Conservation (phyloP, 1,140 invertebrate genomes). For the Drosophila rhopaloa region DNA sequence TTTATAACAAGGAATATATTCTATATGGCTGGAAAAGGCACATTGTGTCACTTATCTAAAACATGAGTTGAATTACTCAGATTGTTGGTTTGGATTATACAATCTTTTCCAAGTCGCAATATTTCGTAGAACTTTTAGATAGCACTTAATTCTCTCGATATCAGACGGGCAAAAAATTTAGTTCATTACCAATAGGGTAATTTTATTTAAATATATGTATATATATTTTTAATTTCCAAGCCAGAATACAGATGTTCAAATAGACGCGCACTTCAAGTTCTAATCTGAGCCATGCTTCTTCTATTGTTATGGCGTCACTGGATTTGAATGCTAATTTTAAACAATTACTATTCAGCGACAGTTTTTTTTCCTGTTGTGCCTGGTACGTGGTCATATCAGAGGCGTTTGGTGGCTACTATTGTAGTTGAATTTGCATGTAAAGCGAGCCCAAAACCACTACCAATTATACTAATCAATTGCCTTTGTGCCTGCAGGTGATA, state of each 20-base stretch:
- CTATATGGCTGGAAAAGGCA: too few relatives aligned
- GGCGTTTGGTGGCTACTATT: slow-evolving; percentile 17
- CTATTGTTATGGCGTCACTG: slow-evolving; percentile 41
- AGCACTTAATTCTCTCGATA: not conserved
- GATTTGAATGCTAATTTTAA: slow-evolving; percentile 58
- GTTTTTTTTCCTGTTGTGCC: slow-evolving; percentile 35
- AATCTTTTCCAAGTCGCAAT: not conserved
- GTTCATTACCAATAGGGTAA: not conserved
- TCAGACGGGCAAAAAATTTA: not conserved
- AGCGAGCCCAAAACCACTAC: not conserved
- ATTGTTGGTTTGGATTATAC: too few relatives aligned
- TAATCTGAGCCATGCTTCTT: slow-evolving; percentile 32
- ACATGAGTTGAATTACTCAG: too few relatives aligned
- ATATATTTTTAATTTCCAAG: not conserved
- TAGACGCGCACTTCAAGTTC: slow-evolving; percentile 6
- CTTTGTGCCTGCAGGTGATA: slow-evolving; percentile 47
- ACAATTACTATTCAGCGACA: slow-evolving; percentile 39
- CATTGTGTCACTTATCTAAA: too few relatives aligned
- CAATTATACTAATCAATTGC: slow-evolving; percentile 3
- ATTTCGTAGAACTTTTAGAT: not conserved
- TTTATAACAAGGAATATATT: too few relatives aligned
- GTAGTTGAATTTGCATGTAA: slow-evolving; percentile 35
- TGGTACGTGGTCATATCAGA: slow-evolving; percentile 37
- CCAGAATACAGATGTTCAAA: slow-evolving; percentile 6
- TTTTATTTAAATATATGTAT: not conserved